Evolutionary conservation across 2,888 invertebrate genomes (phyloP).

Genomic region (Aricia artaxerxes): DNA sequence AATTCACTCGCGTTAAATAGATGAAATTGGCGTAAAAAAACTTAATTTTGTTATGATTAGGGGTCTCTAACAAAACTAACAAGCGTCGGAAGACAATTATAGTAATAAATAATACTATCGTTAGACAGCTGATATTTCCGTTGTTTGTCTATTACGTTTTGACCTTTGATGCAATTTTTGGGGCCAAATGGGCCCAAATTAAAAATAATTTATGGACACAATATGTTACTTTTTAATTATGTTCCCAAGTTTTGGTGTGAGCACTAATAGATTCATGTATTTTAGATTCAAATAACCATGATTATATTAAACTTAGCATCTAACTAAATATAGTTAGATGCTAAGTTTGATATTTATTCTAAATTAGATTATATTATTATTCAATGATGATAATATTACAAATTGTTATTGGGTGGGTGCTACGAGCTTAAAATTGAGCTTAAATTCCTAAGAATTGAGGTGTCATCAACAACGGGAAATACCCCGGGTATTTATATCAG

Average conservation of each 20-base stretch:
- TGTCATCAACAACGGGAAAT: neutral
- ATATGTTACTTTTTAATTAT: constrained; percentile 33
- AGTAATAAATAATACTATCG: constrained; percentile 75
- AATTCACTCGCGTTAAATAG: constrained; percentile 6
- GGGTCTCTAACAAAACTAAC: constrained; percentile 74
- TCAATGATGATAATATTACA: neutral
- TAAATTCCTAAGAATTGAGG: neutral
- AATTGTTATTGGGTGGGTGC: neutral
- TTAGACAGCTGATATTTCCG: constrained; percentile 65
- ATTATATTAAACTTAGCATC: no score
- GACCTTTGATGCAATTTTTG: constrained; percentile 50
- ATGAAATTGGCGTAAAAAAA: constrained; percentile 74
- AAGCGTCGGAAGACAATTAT: constrained; percentile 71
- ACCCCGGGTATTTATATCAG: neutral
- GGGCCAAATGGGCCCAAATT: constrained; percentile 31
- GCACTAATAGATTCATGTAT: neutral
- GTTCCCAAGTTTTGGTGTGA: constrained; percentile 1
- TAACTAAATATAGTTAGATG: neutral
- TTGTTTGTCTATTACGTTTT: constrained; percentile 67
- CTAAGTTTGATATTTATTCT: neutral
- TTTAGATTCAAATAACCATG: neutral
- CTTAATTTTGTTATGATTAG: constrained; percentile 77
- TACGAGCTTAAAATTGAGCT: neutral
- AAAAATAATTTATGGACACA: constrained; percentile 30
- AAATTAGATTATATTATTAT: neutral